Conservation (phyloP, 2,888 invertebrate species). For the Drosophila atroscutellata region DNA sequence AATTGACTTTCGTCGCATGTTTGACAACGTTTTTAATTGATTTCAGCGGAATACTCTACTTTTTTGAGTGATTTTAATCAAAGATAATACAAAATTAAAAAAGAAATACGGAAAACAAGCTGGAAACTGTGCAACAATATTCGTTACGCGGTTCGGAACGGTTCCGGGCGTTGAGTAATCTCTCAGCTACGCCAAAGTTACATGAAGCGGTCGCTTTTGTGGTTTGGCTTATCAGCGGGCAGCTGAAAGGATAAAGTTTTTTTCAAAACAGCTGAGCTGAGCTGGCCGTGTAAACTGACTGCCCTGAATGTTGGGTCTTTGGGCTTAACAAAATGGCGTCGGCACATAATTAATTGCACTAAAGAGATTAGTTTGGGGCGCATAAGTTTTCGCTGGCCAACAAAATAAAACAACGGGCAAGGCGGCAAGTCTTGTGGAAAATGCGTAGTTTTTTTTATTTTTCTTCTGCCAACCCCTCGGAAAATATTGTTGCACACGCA, state of each 20-base stretch:
- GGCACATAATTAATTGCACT: constrained; percentile 72
- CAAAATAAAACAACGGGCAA: constrained; percentile 6
- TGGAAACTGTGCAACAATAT: constrained; percentile 28
- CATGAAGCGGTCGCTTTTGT: constrained; percentile 47
- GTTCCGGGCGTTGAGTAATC: constrained; percentile 31
- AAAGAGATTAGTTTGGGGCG: constrained; percentile 67
- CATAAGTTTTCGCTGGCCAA: constrained; percentile 53
- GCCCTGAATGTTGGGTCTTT: constrained; percentile 5
- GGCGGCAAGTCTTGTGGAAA: constrained; percentile 2
- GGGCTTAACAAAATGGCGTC: constrained; percentile 62
- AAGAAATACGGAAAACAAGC: not conserved
- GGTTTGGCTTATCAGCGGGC: constrained; percentile 56
- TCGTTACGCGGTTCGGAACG: constrained; percentile 10
- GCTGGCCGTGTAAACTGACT: constrained; percentile 18
- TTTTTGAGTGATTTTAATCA: not conserved
- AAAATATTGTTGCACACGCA: constrained; percentile 53
- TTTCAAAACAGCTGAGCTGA: constrained; percentile 25
- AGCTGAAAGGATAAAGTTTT: constrained; percentile 55
- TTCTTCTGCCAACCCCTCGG: not conserved
- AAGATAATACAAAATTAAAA: not conserved
- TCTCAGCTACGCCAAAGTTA: constrained; percentile 44
- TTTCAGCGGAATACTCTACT: not conserved
- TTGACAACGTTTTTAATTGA: not conserved
- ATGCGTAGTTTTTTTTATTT: constrained; percentile 2
- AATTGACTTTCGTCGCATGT: not conserved